Evolutionary conservation across 2,113 vertebrate genomes (phyloP).

Genomic region (Melanocharis versteri): DNA sequence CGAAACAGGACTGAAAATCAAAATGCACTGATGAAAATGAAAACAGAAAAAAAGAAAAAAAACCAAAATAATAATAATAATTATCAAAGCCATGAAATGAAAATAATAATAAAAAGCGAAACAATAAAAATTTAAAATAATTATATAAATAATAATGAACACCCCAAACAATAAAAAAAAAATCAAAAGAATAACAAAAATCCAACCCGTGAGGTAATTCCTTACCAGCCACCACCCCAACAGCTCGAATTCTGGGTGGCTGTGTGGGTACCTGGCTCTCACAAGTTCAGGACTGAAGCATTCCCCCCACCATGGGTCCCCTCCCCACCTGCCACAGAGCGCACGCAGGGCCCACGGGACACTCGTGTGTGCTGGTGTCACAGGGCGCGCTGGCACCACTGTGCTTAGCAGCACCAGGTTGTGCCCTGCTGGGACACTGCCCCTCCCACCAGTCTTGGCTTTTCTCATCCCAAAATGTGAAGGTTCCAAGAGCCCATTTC

Average conservation of each 20-base stretch:
- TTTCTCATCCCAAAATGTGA: background rate
- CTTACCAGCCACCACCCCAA: background rate
- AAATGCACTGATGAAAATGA: background rate
- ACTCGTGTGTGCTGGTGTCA: background rate
- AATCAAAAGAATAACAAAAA: background rate
- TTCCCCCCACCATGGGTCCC: background rate
- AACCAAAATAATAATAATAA: background rate
- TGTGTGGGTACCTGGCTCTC: background rate
- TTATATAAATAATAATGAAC: background rate
- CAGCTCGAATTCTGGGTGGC: background rate
- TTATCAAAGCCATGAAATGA: background rate
- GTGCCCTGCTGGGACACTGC: background rate
- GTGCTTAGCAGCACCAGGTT: no score
- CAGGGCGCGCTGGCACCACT: background rate
- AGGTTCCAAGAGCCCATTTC: background rate
- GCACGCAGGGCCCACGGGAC: accelerated
- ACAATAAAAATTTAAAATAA: background rate
- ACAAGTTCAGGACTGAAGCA: background rate
- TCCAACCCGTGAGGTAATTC: background rate
- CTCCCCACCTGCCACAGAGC: background rate
- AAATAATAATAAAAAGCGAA: background rate
- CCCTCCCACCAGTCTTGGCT: background rate
- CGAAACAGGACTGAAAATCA: background rate
- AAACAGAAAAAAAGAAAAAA: background rate
- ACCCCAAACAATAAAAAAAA: background rate